Conservation (phyloP, 2,888 invertebrate species). For the Eugnorisma glareosa region DNA sequence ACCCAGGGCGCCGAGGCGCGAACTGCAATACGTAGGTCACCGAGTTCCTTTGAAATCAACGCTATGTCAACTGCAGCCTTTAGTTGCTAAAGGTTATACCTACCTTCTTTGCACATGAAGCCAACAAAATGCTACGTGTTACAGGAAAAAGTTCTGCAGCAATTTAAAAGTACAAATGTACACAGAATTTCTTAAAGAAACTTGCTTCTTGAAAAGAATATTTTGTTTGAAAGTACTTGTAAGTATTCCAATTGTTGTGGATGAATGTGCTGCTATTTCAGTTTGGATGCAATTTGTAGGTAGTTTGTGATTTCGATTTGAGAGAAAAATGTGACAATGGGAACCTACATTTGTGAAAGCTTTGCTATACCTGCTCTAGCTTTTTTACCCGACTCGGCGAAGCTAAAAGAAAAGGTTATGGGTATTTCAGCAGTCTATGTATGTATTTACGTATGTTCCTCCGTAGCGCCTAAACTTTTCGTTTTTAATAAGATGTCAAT, state of each 20-base stretch:
- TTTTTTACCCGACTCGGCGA: too few relatives aligned
- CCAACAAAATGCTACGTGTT: conserved; percentile 38
- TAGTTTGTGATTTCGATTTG: conserved; percentile 8
- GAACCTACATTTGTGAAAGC: not conserved
- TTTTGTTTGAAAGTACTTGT: conserved; percentile 33
- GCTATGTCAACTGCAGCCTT: conserved; percentile 43
- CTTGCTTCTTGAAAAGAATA: conserved; percentile 11
- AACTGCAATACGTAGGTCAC: conserved; percentile 44
- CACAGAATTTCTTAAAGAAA: conserved; percentile 20
- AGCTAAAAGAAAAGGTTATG: too few relatives aligned
- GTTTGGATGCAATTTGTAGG: conserved; percentile 18
- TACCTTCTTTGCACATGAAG: conserved; percentile 6
- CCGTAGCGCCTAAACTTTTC: too few relatives aligned
- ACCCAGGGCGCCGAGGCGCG: not conserved
- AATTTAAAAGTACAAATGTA: conserved; percentile 26
- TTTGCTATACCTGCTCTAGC: not conserved
- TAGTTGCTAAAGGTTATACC: conserved; percentile 1
- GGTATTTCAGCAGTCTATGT: too few relatives aligned
- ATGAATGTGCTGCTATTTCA: not conserved
- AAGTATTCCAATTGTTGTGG: conserved; percentile 24
- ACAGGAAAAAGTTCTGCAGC: conserved; percentile 22
- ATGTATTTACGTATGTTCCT: too few relatives aligned
- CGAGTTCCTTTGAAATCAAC: conserved; percentile 55
- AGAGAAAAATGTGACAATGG: not conserved
- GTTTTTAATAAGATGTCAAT: too few relatives aligned